phyloP scores from a whole-genome alignment of 1,140 invertebrate species.

The Drosophila repleta region DNA sequence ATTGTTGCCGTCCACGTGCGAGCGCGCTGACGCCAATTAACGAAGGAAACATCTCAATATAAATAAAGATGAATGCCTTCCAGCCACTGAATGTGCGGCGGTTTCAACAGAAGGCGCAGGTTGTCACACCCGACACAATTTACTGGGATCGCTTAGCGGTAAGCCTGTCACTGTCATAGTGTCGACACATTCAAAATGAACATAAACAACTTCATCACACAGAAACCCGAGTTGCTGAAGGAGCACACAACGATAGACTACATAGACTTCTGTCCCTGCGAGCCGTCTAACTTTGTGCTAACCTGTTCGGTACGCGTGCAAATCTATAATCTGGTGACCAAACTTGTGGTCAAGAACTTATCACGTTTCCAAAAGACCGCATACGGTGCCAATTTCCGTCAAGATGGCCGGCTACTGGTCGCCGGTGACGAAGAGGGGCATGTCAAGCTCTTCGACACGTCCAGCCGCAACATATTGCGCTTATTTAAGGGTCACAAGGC shows the following conservation, averaged over 20 bases:
- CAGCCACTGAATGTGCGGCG: constrained; percentile 90
- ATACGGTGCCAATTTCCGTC: constrained; percentile 93
- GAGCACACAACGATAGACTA: constrained; percentile 96
- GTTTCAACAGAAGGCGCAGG: constrained; percentile 88
- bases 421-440: constrained; percentile 95
- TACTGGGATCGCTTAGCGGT: constrained; percentile 95
- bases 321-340: constrained; percentile 95
- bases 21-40: constrained; percentile 3
- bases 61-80: constrained; percentile 84
- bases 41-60: neutral
- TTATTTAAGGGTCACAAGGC: constrained; percentile 86
- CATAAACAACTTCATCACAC: constrained; percentile 70
- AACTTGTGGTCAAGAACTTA: constrained; percentile 92
- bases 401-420: constrained; percentile 93
- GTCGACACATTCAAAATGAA: neutral
- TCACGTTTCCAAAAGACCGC: constrained; percentile 94
- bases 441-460: constrained; percentile 95
- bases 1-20: constrained; percentile 43
- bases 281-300: constrained; percentile 95
- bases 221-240: constrained; percentile 94
- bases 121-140: constrained; percentile 89
- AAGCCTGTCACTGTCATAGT: constrained; percentile 73
- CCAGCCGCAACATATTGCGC: constrained; percentile 90
- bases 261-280: constrained; percentile 94
- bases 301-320: constrained; percentile 96